These are phyloP conservation scores for Tetrax tetrax DNA, from an alignment of 2,113 vertebrate species.

Conservation along the genomic window DNA sequence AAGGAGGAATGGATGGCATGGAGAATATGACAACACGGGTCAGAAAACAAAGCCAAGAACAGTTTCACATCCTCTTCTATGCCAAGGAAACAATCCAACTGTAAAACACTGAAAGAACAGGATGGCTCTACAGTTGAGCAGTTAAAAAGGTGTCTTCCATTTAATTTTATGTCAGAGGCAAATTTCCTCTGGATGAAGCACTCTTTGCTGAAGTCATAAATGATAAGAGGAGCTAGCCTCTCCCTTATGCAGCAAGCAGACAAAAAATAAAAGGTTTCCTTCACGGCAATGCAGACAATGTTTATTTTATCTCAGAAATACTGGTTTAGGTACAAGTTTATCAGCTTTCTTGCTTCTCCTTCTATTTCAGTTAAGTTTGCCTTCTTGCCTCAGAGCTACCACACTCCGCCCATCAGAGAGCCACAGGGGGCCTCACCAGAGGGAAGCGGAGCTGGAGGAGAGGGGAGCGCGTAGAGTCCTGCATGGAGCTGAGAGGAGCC, in stretches of 20 bases:
- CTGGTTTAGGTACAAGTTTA: not conserved
- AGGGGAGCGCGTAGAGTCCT: accelerated
- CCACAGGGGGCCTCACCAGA: too few species aligned
- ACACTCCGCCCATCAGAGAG: accelerated
- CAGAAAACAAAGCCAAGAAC: not conserved
- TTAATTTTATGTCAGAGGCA: not conserved
- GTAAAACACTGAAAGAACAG: not conserved
- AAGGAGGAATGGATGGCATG: not conserved
- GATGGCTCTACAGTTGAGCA: not conserved
- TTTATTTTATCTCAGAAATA: not conserved
- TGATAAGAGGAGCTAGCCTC: not conserved
- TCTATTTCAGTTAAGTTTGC: not conserved
- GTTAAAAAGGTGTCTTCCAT: not conserved
- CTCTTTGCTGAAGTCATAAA: not conserved
- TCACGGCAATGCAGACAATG: too few species aligned
- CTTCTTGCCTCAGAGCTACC: not conserved
- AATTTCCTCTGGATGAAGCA: not conserved
- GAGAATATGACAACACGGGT: accelerated
- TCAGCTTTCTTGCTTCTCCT: not conserved
- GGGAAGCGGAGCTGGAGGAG: not conserved
- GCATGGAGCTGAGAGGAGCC: not conserved
- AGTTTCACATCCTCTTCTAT: not conserved
- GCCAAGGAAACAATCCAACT: not conserved
- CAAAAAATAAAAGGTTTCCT: accelerated
- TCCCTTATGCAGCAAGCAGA: not conserved